phyloP scores from a whole-genome alignment of 2,888 invertebrate species.

The Andrena bucephala region DNA sequence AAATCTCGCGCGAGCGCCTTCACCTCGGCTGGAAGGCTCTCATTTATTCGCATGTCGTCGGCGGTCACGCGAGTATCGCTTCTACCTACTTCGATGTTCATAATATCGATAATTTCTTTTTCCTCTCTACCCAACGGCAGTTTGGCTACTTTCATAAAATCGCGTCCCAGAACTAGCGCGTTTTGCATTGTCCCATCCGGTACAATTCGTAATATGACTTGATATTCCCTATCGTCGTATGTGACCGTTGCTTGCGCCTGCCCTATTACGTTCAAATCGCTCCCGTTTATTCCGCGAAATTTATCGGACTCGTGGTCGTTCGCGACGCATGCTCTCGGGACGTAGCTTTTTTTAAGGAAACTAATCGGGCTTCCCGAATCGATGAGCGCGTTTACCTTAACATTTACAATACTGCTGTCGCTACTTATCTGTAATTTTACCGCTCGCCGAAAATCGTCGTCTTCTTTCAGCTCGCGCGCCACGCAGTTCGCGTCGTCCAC shows the following conservation, averaged over 20 bases:
- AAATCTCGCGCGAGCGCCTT: not conserved
- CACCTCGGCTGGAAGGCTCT: not conserved
- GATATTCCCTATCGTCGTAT: not conserved
- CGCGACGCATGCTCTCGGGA: not conserved
- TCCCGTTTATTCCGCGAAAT: not conserved
- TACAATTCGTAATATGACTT: not conserved
- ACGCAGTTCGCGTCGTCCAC: not conserved
- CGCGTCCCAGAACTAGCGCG: conserved; percentile 23
- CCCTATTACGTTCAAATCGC: not conserved
- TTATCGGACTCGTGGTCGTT: not conserved
- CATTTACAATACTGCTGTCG: not conserved
- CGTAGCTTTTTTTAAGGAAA: not conserved
- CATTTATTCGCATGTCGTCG: not conserved
- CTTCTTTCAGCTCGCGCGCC: not conserved
- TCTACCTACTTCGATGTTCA: conserved; percentile 19
- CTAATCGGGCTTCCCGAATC: not conserved
- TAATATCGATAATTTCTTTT: not conserved
- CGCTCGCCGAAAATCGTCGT: not conserved
- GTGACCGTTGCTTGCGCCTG: not conserved
- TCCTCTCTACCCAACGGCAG: not conserved
- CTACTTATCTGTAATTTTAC: not conserved
- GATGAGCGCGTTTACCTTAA: not conserved
- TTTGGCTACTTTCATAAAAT: conserved; percentile 31
- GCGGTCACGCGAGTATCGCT: not conserved
- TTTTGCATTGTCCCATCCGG: not conserved